These are phyloP conservation scores for Anisognathus igniventris DNA, from an alignment of 2,797 vertebrate species.

Conservation along the genomic window DNA sequence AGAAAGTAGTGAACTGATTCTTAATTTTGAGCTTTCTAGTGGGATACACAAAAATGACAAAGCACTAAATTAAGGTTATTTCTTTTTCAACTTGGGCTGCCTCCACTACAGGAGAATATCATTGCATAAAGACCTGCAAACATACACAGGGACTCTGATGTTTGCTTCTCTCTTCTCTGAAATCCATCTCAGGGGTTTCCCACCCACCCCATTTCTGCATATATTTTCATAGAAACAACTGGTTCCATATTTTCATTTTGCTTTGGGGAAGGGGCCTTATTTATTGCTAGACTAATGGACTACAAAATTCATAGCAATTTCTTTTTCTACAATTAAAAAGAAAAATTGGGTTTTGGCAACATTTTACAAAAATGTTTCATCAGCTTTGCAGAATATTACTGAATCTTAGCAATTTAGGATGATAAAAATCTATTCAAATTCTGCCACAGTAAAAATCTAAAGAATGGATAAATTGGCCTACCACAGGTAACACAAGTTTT, in stretches of 20 bases:
- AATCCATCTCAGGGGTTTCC: neutral
- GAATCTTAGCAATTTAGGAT: neutral
- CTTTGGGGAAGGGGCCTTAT: neutral
- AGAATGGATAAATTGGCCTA: neutral
- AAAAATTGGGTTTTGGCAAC: neutral
- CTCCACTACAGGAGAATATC: neutral
- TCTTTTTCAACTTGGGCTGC: neutral
- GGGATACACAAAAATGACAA: neutral
- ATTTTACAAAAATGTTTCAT: neutral
- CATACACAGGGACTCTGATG: too few species aligned
- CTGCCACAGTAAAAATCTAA: neutral
- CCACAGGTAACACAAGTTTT: neutral
- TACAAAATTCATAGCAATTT: neutral
- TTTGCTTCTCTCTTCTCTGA: neutral
- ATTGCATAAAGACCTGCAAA: neutral
- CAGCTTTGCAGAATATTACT: neutral
- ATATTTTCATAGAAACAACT: neutral
- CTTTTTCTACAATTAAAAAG: neutral
- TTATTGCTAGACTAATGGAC: neutral
- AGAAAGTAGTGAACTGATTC: neutral
- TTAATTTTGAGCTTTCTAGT: neutral
- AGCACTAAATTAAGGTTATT: neutral
- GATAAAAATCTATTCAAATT: neutral
- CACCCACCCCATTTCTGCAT: neutral
- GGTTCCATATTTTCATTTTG: neutral